Evolutionary conservation across 2,113 vertebrate species (phyloP).

Genomic region (Myotis lucifugus): DNA sequence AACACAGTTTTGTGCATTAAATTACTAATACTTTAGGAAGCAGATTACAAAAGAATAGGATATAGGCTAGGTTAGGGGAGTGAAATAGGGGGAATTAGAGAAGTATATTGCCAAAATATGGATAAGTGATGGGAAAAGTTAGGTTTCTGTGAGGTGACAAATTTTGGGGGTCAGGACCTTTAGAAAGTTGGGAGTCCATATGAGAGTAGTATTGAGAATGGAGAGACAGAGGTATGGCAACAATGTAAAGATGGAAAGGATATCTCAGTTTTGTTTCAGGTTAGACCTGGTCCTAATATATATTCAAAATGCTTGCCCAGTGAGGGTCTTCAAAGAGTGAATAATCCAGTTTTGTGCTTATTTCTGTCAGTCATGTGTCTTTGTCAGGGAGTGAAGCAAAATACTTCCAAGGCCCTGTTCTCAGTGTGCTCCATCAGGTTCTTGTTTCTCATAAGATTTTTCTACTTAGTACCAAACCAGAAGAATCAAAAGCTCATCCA

Average conservation of each 20-base stretch:
- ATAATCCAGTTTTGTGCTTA: conserved; percentile 12
- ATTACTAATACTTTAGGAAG: conserved; percentile 25
- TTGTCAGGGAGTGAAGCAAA: not conserved
- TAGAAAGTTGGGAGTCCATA: not conserved
- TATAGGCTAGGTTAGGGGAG: not conserved
- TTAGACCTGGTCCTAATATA: not conserved
- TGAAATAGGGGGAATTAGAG: not conserved
- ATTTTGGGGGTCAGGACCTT: not conserved
- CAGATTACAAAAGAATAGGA: conserved; percentile 48
- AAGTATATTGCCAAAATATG: not conserved
- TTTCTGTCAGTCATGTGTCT: not conserved
- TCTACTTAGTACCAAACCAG: not conserved
- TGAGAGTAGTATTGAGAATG: not conserved
- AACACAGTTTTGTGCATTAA: conserved; percentile 40
- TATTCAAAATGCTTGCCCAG: not conserved
- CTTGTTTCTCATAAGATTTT: conserved; percentile 10
- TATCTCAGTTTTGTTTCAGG: not conserved
- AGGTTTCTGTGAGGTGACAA: not conserved
- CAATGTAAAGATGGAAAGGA: not conserved
- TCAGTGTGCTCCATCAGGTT: not conserved
- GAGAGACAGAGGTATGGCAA: not conserved
- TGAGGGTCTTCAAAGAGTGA: not conserved
- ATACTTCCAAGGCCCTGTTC: not conserved
- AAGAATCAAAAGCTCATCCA: conserved; percentile 32
- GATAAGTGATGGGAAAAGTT: not conserved